Evolutionary conservation across 2,888 invertebrate species (phyloP), one percentile per base, ranked within the genome.

Genomic region (Heteromyza rotundicornis): DNA sequence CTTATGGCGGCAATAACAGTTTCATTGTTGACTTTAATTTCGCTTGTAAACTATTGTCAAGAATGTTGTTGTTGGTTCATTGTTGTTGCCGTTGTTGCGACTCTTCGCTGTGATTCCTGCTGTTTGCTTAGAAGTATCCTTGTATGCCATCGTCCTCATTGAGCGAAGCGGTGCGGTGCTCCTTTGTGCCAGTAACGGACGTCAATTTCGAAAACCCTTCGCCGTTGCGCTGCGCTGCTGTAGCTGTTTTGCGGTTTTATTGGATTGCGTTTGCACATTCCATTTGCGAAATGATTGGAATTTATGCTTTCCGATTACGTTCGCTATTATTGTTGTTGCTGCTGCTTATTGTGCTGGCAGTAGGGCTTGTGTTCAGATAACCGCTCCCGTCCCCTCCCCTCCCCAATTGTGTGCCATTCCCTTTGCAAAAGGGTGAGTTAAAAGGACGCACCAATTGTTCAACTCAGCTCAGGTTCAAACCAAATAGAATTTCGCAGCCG

Each of bases 201-300:
- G 47, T 20, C 17, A 19, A 47, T 47, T 17, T 47, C 17, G 20
- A 17, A 40, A 3, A 47, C 61, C 44, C 53, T 40, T 60, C 5
- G 40, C 62, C 47, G 24, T 51, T 52, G 10, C 54, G 54, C 60
- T 27, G 16, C 19, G 24, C 40, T 27, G 35, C 27, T 14, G 8
- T 55, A 44, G 27, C 19, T 20, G 67, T 68, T 70, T 63, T 76
- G 77, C 66, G 77, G 77, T 76, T 77, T 77, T 70, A 75, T 73
- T 72, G 75, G 77, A 66, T 77, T 74, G 73, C 70, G 69, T 73
- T 73, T 73, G 69, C 70, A 76, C 72, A 75, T 75, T 75, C 76
- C 77, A 76, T 74, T 75, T 75, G 73, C 70, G 65, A 75, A 75
- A 77, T 76, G 77, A 77, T 75, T 76, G 75, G 75, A 75, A 77